phyloP scores from a whole-genome alignment of 2,888 invertebrate genomes.

The Tanaodytes sp. region DNA sequence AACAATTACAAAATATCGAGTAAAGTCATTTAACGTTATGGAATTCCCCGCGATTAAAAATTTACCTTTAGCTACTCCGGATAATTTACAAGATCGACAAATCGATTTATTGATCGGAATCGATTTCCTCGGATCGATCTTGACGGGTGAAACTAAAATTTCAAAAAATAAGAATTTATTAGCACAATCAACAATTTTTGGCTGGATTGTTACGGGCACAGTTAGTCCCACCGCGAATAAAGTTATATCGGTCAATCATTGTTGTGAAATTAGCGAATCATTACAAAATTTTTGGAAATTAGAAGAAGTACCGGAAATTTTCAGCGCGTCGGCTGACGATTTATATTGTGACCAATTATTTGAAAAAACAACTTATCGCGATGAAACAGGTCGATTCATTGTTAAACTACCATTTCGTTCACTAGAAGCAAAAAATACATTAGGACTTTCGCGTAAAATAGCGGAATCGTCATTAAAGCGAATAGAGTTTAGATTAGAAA shows the following conservation, averaged over 20 bases:
- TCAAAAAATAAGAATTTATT: too few species aligned
- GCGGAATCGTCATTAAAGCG: neutral
- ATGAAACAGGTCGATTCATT: slow-evolving; percentile 3
- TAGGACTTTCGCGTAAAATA: neutral
- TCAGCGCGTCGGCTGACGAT: neutral
- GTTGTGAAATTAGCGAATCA: neutral
- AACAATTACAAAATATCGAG: too few species aligned
- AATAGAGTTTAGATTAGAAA: neutral
- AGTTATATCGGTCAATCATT: slow-evolving; percentile 4
- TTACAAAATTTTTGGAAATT: slow-evolving; percentile 15
- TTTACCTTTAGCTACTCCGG: too few species aligned
- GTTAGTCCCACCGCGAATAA: too few species aligned
- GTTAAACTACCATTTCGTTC: slow-evolving; percentile 10
- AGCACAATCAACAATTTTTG: too few species aligned
- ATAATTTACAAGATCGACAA: too few species aligned
- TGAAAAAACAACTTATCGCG: neutral
- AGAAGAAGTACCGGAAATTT: slow-evolving; percentile 1
- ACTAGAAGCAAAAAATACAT: neutral
- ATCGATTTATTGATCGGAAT: too few species aligned
- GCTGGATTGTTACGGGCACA: too few species aligned
- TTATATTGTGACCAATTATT: slow-evolving; percentile 13
- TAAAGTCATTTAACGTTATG: too few species aligned
- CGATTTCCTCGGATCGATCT: too few species aligned
- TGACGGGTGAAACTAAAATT: too few species aligned
- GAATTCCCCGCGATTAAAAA: too few species aligned